Evolutionary conservation across 2,113 vertebrate genomes (phyloP), one percentile per base, ranked within the genome.

Genomic region (Leucosticte australis): DNA sequence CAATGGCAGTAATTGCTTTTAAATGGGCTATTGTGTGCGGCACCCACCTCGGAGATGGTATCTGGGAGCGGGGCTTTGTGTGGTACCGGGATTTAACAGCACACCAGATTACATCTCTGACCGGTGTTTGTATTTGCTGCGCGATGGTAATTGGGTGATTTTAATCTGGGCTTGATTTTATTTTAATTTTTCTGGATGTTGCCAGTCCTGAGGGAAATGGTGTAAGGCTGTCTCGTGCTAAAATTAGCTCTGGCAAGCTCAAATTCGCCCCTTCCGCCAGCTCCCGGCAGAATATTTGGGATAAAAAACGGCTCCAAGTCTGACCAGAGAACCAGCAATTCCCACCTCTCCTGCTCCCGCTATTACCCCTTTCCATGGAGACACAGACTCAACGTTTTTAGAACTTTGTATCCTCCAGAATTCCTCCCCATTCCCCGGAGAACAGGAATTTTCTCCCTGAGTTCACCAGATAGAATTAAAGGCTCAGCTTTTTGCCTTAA

Each of bases 61-160:
- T 96, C 94, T 67, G 65, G 17, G 76, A 41, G 3, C 59, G 49
- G 52, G 83, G 31, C 70, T 92, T 78, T 94, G 79, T 83, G 56
- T n/a, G 37, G 47, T 33, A 27, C 55, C 49, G 31, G 27, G 22
- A 53, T 87, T 81, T 87, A 78, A 78, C 7, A 69, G 89, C 75
- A 30, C 7, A 1, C 31, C 56, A 27, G 93, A 95, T 96, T 93
- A 64, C 57, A 94, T 94, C 94, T 96, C n/a, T 87, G 92, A 49
- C 59, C 73, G 41, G n/a, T 59, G 86, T 59, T 96, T 95, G 88
- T 94, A 91, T 92, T 95, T 89, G 79, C 85, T 87, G 21, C 33
- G 15, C 28, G 41, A 49, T 24, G 71, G 19, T 78, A 92, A 94
- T 92, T 63, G 75, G 22, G 37, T 17, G 85, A 79, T 95, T 95